Conservation (phyloP, 1,140 invertebrate genomes). For the Cherax quadricarinatus region DNA sequence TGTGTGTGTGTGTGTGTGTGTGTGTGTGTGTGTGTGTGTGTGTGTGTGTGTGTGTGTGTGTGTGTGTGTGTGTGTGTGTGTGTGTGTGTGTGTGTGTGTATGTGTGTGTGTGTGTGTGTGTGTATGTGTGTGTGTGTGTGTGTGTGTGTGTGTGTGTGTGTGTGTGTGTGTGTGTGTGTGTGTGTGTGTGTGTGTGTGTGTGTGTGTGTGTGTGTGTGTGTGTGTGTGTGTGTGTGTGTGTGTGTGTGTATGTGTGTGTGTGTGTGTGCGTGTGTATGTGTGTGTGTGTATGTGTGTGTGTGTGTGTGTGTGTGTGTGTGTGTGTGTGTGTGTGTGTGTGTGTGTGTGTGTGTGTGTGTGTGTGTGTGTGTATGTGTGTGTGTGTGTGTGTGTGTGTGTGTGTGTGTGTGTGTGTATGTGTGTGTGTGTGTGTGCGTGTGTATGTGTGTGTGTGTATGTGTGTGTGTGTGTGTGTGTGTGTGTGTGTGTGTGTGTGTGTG, state of each 20-base stretch:
- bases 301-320: not conserved
- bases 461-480: not conserved
- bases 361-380: not conserved
- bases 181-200: not conserved
- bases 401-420: not conserved
- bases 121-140: not conserved
- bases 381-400: not conserved
- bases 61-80: conserved; percentile 5
- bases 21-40: no score
- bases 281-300: not conserved
- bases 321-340: not conserved
- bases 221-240: not conserved
- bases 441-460: not conserved
- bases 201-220: not conserved
- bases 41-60: not conserved
- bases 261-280: not conserved
- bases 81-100: not conserved
- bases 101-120: not conserved
- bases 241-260: not conserved
- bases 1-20: no score
- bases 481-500: not conserved
- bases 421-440: not conserved
- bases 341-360: not conserved
- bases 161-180: not conserved
- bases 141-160: not conserved